These are phyloP conservation scores for mouse (Mus musculus) DNA, from an alignment of 2,113 vertebrate genomes.

Conservation along the genomic window GRCm39 chr16:45608001-45608500, in stretches of 20 bases:
- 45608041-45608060: not conserved
- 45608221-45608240: not conserved
- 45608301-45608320: slow-evolving; percentile 18
- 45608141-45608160: not conserved
- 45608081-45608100: not conserved
- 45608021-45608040: not conserved
- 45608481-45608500: not conserved
- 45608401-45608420: not conserved
- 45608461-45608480: not conserved
- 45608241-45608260: slow-evolving; percentile 18
- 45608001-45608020: not conserved
- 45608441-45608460: not conserved
- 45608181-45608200: not conserved
- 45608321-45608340: not conserved
- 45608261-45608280: not conserved
- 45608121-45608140: not conserved
- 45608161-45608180: not conserved
- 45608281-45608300: not conserved
- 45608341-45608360: slow-evolving; percentile 20
- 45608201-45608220: slow-evolving; percentile 24
- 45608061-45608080: not conserved
- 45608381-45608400: not conserved
- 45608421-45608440: not conserved
- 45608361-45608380: not conserved
- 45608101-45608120: not conserved